phyloP scores from a whole-genome alignment of 2,797 vertebrate species.

The Eulemur rubriventer region DNA sequence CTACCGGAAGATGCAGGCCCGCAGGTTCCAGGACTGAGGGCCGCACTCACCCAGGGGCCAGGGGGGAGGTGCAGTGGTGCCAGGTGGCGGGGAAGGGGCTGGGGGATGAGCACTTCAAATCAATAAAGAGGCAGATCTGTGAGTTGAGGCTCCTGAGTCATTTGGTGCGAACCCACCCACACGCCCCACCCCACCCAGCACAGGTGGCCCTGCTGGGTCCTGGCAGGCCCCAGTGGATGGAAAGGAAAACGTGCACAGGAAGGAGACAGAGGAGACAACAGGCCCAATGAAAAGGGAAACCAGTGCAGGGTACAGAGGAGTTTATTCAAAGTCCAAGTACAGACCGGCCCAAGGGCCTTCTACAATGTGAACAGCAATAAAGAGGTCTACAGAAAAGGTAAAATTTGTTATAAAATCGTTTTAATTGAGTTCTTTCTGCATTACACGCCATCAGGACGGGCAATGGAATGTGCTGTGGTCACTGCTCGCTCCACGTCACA shows the following conservation, averaged over 20 bases:
- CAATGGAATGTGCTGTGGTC: conserved; percentile 79
- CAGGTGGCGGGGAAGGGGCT: too few species aligned
- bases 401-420: conserved; percentile 88
- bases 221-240: too few species aligned
- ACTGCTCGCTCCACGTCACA: conserved; percentile 80
- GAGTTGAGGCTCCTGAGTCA: neutral
- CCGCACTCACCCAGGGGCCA: too few species aligned
- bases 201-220: too few species aligned
- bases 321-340: conserved; percentile 90
- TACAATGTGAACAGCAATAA: conserved; percentile 84
- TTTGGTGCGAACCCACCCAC: too few species aligned
- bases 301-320: conserved; percentile 86
- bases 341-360: conserved; percentile 84
- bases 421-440: conserved; percentile 85
- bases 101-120: neutral
- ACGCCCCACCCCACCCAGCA: too few species aligned
- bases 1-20: conserved; percentile 93
- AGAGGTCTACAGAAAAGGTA: conserved; percentile 83
- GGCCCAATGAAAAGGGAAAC: conserved; percentile 84
- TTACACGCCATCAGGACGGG: conserved; percentile 85
- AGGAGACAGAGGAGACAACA: conserved; percentile 65
- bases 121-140: neutral
- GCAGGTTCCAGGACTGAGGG: conserved; percentile 89
- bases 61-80: neutral
- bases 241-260: neutral